Evolutionary conservation across 2,797 vertebrate genomes (phyloP).

Genomic region (Sebastiscus tertius): DNA sequence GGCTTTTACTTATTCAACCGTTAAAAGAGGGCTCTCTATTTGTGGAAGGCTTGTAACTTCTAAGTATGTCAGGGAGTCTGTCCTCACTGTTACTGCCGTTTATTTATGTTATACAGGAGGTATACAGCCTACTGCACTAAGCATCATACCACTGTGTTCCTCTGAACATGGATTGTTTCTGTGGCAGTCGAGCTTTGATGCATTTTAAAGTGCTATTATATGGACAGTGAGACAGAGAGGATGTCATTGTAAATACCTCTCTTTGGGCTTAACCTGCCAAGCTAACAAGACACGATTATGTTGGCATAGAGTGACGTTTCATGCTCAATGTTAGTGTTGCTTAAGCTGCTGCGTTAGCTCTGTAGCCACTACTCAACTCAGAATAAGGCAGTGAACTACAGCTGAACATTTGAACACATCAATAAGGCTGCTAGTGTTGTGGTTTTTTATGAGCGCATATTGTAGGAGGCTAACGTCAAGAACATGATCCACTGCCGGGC

Average conservation of each 20-base stretch:
- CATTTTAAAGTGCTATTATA: background rate
- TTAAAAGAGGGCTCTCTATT: background rate
- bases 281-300: background rate
- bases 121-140: background rate
- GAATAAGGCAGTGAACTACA: background rate
- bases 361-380: background rate
- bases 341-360: background rate
- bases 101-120: background rate
- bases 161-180: background rate
- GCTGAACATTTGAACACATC: background rate
- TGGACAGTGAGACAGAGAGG: background rate
- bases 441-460: background rate
- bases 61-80: background rate
- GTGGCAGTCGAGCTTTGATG: background rate
- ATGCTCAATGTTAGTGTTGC: background rate
- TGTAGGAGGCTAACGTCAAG: background rate
- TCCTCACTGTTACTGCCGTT: background rate
- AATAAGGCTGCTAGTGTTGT: background rate
- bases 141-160: background rate
- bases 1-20: slow-evolving; percentile 27
- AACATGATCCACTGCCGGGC: background rate
- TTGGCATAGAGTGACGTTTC: background rate
- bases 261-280: background rate
- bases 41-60: background rate
- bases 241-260: background rate